Conservation (phyloP, 2,888 invertebrate species). For the Herminia tarsipennalis region DNA sequence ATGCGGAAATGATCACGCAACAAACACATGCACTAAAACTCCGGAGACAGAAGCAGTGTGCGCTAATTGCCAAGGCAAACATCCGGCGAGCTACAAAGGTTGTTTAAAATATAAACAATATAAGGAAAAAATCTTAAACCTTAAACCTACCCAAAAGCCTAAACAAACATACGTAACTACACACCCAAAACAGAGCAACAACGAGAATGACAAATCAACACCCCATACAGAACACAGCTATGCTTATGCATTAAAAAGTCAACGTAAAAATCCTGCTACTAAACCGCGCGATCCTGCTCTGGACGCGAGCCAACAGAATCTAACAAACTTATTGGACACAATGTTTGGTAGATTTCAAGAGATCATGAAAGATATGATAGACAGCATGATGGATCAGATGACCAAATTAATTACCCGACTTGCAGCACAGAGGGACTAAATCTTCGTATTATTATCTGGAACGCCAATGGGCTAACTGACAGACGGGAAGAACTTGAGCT, state of each 20-base stretch:
- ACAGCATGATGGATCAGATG: constrained; percentile 1
- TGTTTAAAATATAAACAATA: not conserved
- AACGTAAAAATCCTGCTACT: not conserved
- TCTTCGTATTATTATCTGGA: constrained; percentile 1
- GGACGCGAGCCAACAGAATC: not conserved
- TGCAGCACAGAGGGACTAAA: not conserved
- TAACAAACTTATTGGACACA: not conserved
- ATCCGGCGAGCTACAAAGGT: not conserved
- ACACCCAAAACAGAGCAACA: not conserved
- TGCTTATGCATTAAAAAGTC: not conserved
- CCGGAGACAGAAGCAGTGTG: too few species aligned
- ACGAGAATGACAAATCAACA: not conserved
- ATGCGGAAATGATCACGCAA: too few species aligned
- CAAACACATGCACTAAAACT: too few species aligned
- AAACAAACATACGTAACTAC: not conserved
- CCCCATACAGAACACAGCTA: not conserved
- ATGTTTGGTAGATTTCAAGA: constrained; percentile 4
- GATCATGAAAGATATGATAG: constrained; percentile 8
- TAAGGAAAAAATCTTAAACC: not conserved
- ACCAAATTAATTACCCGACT: not conserved
- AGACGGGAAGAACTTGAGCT: not conserved
- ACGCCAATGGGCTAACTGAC: not conserved
- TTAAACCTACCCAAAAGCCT: not conserved
- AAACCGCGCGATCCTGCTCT: not conserved
- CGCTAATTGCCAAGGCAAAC: too few species aligned